phyloP scores from a whole-genome alignment of 1,140 invertebrate genomes.

The Drosophila ficusphila region DNA sequence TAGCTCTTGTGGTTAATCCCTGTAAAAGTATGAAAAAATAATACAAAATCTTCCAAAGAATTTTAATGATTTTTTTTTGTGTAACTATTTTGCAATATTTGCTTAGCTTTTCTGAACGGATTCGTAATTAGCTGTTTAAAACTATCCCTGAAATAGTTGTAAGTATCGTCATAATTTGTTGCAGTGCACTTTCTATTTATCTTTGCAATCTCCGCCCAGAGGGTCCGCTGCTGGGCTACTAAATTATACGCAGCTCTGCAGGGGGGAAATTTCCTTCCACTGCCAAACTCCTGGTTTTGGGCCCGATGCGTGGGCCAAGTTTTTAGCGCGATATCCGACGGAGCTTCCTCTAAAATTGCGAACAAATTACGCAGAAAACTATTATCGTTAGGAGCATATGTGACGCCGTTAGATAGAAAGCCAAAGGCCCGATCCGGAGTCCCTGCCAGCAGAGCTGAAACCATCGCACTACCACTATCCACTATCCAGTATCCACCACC shows the following conservation, averaged over 20 bases:
- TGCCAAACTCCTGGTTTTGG: background rate
- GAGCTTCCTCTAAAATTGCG: slow-evolving; percentile 67
- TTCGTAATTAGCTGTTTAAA: no score
- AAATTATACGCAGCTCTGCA: slow-evolving; percentile 72
- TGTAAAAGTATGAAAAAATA: no score
- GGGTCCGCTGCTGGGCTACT: slow-evolving; percentile 35
- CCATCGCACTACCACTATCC: background rate
- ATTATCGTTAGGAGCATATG: slow-evolving; percentile 83
- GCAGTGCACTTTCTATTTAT: slow-evolving; percentile 36
- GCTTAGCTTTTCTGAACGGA: no score
- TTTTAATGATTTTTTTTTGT: no score
- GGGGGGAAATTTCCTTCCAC: background rate
- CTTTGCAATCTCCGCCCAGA: slow-evolving; percentile 18
- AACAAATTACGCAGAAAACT: slow-evolving; percentile 84
- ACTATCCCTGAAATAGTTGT: no score
- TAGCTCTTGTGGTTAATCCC: no score
- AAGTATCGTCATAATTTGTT: no score
- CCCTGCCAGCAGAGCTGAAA: slow-evolving; percentile 32
- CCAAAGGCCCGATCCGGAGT: slow-evolving; percentile 31
- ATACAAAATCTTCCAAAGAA: no score
- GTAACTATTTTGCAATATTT: no score
- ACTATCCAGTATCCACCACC: background rate
- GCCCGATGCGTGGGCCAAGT: slow-evolving; percentile 35
- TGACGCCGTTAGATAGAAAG: slow-evolving; percentile 67
- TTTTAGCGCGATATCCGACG: slow-evolving; percentile 59